These are phyloP conservation scores for Phataginus tricuspis DNA, from an alignment of 2,797 vertebrate genomes.

Conservation along the genomic window DNA sequence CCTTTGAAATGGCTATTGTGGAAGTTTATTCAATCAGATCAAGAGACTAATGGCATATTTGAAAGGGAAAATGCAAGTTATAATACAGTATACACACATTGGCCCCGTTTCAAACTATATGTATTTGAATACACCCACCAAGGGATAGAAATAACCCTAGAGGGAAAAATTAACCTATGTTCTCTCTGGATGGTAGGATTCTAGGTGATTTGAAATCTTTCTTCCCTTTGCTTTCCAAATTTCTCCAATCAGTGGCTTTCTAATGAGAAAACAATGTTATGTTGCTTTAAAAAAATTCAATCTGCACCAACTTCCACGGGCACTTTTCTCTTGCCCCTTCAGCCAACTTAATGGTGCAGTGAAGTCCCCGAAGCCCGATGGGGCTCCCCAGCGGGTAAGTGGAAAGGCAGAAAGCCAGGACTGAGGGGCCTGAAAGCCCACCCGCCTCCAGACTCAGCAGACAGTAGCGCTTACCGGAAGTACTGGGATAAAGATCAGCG, in stretches of 20 bases:
- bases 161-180: neutral
- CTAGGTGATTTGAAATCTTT: neutral
- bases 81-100: neutral
- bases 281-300: neutral
- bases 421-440: too few species aligned
- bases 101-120: neutral
- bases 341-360: neutral
- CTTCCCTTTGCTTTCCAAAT: neutral
- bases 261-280: neutral
- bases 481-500: conserved; percentile 89
- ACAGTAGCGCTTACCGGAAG: conserved; percentile 90
- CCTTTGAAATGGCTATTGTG: neutral
- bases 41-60: neutral
- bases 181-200: neutral
- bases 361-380: neutral
- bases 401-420: neutral
- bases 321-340: neutral
- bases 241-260: neutral
- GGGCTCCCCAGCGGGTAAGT: fast-evolving
- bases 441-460: neutral
- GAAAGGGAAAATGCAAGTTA: neutral
- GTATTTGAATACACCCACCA: neutral
- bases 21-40: neutral
- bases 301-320: neutral
- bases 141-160: neutral